Conservation (phyloP, 2,797 vertebrate genomes). For the Tangara arthus region DNA sequence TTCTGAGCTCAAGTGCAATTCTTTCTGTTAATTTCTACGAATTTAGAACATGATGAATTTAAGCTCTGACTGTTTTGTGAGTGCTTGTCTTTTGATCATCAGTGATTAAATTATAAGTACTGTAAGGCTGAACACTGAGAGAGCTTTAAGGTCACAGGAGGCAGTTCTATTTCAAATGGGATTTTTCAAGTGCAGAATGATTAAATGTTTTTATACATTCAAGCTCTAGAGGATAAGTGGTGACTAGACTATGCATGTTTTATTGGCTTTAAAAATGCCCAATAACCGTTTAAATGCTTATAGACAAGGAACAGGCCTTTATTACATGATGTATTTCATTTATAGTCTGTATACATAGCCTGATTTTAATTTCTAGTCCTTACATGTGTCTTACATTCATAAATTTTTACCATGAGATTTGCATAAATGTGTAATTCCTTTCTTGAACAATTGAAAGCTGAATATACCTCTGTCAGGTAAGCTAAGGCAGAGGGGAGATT, state of each 20-base stretch:
- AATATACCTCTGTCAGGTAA: not conserved
- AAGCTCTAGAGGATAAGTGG: not conserved
- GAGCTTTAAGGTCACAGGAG: not conserved
- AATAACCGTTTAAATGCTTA: not conserved
- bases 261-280: not conserved
- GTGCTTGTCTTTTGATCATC: not conserved
- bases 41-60: not conserved
- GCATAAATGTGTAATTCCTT: not conserved
- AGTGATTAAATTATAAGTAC: not conserved
- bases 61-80: not conserved
- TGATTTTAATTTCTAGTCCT: not conserved
- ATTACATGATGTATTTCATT: not conserved
- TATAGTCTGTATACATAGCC: not conserved
- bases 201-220: not conserved
- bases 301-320: not conserved
- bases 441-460: not conserved
- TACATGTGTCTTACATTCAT: not conserved
- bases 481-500: not conserved
- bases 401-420: not conserved
- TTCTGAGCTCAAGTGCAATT: not conserved
- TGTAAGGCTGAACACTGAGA: not conserved
- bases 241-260: fast-evolving
- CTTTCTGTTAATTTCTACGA: not conserved
- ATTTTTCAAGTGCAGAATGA: not conserved
- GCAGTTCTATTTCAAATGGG: not conserved